Evolutionary conservation across 2,888 invertebrate genomes (phyloP), one percentile per base, ranked within the genome.

Genomic region (Dioctria linearis): DNA sequence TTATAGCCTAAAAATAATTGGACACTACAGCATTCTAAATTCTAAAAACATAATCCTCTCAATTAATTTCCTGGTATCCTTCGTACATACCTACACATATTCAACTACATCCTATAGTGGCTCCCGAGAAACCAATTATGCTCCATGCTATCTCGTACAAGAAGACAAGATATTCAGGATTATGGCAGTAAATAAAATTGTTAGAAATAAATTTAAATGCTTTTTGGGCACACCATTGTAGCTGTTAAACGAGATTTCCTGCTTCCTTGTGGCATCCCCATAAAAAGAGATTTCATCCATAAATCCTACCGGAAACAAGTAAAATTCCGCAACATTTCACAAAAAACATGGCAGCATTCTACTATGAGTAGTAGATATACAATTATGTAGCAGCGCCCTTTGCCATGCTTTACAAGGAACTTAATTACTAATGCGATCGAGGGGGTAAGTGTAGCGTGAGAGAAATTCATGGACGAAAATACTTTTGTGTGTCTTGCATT

Each of bases 231-330:
- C 54, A 25, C 6, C 73, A 40, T 57, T 39, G 54, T 51, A 54
- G 37, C 73, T 40, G 40, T 73, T 43, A 57, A 73, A 73, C 42
- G 25, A 73, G 42, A 73, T 43, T 57, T 73, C 43, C 73, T 37
- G 51, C 40, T 57, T 73, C 43, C 54, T 73, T 57, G 59, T 73
- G 54, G 73, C 39, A 39, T 43, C 57, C 73, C 25, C 73, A 57
- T 73, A 73, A 73, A 73, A 73, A 73, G 73, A 57, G 73, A 73
- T 73, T 73, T 73, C 73, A 73, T 59, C 73, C 59, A 73, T 73
- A 57, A 73, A 73, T 73, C 43, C 73, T 73, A n/a, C 0, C 5
- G 59, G 59, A 73, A 42, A 40, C 3, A 73, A 73, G 73, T 54
- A 59, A 73, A 42, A 54, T 73, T 73, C 57, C 73, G 25, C 59